Evolutionary conservation across 2,888 invertebrate species (phyloP), one percentile per base, ranked within the genome.

Genomic region (Eurytoma adleriae): DNA sequence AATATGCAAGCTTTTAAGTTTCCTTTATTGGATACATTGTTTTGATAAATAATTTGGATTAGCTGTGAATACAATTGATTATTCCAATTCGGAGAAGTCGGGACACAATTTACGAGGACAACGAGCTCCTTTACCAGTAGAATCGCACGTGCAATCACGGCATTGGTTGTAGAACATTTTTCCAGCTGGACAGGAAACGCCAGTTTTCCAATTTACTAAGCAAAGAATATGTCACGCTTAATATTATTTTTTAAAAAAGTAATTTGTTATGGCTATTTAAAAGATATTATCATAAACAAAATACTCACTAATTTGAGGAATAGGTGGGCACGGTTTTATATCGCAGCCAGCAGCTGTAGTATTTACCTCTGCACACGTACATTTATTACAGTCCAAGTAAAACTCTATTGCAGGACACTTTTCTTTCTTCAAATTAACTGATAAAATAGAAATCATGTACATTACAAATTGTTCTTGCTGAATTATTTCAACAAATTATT

Each of bases 141-240:
- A 1, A 3, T 14, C 20, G 16, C 78, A 78, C 1, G 1, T 10
- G 18, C 78, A 72, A 18, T 72, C 68, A 16, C 73, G 72, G 27
- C 78, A 78, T 4, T 78, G 67, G 52, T 52, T 67, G 16, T 69
- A 73, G 40, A 78, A 78, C n/a, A 10, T 30, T 61, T 40, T 73
- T 40, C 56, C 68, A 30, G 78, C 73, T 61, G 78, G 78, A 30
- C 78, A 78, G 20, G 27, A 3, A 7, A 52, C 52, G 7, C 78
- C 78, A 16, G 2, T 14, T 24, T 14, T 27, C 72, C 73, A 78
- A 20, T 78, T 67, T 3, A 73, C 78, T 78, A 4, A 61, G 57
- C 4, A 75, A 18, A 52, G 12, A 48, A 40, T n/a, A n/a, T n/a
- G n/a, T n/a, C n/a, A n/a, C n/a, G n/a, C n/a, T n/a, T n/a, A n/a